phyloP scores from a whole-genome alignment of 64 coral and sea anemone species.

The Orbicella faveolata region DNA sequence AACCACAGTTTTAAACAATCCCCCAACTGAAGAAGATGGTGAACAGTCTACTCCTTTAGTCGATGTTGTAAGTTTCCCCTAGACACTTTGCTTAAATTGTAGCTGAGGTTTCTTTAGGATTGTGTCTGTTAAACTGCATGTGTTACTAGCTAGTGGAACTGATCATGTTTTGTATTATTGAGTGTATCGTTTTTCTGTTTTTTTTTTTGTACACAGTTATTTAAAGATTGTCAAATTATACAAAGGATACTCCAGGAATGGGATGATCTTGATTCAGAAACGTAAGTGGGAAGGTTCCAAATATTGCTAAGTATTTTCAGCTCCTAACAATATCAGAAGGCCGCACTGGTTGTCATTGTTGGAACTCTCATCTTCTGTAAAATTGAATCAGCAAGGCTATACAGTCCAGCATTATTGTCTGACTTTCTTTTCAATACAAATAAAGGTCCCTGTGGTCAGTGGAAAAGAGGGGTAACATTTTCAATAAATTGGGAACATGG shows the following conservation, averaged over 20 bases:
- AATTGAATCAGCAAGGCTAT: no score
- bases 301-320: no score
- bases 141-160: neutral
- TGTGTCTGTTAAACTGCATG: neutral
- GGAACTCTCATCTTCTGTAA: no score
- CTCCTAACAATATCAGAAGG: no score
- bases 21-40: constrained; percentile 92
- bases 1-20: constrained; percentile 85
- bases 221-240: constrained; percentile 87
- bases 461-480: no score
- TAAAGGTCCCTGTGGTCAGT: no score
- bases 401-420: no score
- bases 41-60: constrained; percentile 79
- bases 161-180: neutral
- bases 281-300: constrained; percentile 51
- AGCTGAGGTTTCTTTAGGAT: neutral
- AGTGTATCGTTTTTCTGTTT: neutral
- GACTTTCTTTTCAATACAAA: no score
- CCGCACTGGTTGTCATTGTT: no score
- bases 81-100: neutral
- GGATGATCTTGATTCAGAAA: constrained; percentile 75
- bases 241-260: constrained; percentile 84
- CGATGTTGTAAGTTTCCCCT: constrained; percentile 71
- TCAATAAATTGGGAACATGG: no score
- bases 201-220: constrained; percentile 55